Conservation (phyloP, 2,113 vertebrate species). For the Deroptyus accipitrinus region DNA sequence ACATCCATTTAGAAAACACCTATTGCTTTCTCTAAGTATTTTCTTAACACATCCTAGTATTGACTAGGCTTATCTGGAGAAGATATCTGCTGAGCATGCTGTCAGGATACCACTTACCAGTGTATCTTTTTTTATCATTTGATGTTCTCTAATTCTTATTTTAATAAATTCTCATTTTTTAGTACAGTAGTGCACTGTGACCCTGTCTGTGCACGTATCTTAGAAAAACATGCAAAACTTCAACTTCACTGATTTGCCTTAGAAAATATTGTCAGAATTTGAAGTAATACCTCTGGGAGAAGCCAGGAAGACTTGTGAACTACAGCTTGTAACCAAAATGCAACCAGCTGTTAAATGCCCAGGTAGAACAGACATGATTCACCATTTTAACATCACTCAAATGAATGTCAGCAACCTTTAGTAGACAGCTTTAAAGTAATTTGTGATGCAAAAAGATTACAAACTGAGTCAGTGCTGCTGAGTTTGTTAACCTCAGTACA, state of each 20-base stretch:
- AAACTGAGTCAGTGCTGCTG: background rate
- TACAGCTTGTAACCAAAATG: background rate
- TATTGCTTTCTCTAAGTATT: constrained; percentile 7
- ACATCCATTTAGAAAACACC: constrained; percentile 32
- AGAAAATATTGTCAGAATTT: background rate
- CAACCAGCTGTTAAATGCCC: background rate
- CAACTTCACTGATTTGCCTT: background rate
- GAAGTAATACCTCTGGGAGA: background rate
- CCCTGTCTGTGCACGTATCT: background rate
- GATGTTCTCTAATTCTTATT: background rate
- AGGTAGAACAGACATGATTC: background rate
- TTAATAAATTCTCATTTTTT: background rate
- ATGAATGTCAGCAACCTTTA: background rate
- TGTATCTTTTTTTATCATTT: background rate
- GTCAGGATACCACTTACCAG: background rate
- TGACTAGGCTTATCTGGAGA: background rate
- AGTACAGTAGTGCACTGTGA: background rate
- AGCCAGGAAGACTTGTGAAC: background rate
- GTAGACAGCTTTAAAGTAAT: background rate
- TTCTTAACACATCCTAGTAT: constrained; percentile 25
- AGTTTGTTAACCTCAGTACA: background rate
- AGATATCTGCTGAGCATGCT: background rate
- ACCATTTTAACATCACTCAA: background rate
- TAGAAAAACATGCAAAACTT: background rate
- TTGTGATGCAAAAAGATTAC: background rate